Conservation (phyloP, 2,797 vertebrate species). For the Triplophysa bombifrons region DNA sequence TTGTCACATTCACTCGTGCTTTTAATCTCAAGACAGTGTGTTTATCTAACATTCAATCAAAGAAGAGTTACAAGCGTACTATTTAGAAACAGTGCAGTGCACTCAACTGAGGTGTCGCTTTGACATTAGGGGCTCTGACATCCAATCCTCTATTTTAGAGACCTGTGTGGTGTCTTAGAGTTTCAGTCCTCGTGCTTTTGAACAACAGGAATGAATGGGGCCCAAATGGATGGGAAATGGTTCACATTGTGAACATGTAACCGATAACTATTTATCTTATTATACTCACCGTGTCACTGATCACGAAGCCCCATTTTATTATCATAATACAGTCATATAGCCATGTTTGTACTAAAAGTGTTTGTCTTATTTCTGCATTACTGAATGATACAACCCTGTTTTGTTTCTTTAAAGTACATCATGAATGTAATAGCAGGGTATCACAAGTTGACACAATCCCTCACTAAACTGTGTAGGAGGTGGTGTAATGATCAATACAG, state of each 20-base stretch:
- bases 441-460: background rate
- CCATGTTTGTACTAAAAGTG: background rate
- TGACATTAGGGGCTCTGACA: constrained; percentile 35
- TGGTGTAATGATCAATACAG: background rate
- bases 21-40: background rate
- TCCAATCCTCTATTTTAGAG: constrained; percentile 34
- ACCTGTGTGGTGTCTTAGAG: constrained; percentile 46
- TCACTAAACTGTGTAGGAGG: constrained; percentile 1
- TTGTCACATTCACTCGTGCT: background rate
- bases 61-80: background rate
- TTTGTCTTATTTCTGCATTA: background rate
- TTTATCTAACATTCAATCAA: background rate
- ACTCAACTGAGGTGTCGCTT: constrained; percentile 1
- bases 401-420: background rate
- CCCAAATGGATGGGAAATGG: constrained; percentile 40
- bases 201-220: constrained; percentile 26
- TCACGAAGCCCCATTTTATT: background rate
- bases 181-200: constrained; percentile 36
- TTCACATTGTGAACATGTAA: constrained; percentile 43
- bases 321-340: background rate
- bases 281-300: constrained; percentile 19
- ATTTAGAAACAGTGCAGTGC: constrained; percentile 6
- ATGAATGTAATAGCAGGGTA: background rate
- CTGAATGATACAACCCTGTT: background rate
- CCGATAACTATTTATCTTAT: constrained; percentile 34